Evolutionary conservation across 2,113 vertebrate genomes (phyloP).

Genomic region (Alces alces): DNA sequence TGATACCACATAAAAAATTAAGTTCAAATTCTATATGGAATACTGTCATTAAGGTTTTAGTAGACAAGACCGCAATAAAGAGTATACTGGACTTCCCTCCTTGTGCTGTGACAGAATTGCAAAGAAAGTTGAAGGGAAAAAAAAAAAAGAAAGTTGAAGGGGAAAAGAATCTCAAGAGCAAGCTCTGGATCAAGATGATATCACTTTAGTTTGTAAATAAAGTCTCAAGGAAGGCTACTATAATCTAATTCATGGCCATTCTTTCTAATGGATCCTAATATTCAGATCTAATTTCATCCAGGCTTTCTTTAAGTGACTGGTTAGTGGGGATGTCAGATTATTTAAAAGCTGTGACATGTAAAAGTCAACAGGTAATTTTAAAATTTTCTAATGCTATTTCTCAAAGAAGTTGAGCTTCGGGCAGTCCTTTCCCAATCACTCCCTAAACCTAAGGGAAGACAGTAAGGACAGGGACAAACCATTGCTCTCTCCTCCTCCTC

Average conservation of each 20-base stretch:
- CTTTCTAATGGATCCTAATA: background rate
- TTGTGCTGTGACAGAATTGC: background rate
- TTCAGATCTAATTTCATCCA: background rate
- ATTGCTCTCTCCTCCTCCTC: background rate
- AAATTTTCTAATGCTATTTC: background rate
- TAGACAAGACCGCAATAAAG: background rate
- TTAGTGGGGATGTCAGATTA: background rate
- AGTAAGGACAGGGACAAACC: background rate
- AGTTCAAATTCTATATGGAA: background rate
- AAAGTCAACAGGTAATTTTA: background rate
- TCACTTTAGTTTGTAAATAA: background rate
- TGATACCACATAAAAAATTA: background rate
- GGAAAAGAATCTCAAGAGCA: background rate
- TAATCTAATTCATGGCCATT: background rate
- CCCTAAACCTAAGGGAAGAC: background rate
- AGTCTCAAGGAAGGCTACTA: background rate
- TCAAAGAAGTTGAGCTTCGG: background rate
- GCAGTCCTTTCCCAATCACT: background rate
- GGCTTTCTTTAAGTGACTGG: background rate
- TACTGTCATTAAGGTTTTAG: background rate
- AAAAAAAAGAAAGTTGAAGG: background rate
- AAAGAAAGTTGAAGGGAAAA: background rate
- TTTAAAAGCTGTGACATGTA: background rate
- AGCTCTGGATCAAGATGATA: background rate
- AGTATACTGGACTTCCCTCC: background rate